These are phyloP conservation scores for Bombus terrestris DNA, from an alignment of 1,140 invertebrate genomes.

Conservation along the genomic window DNA sequence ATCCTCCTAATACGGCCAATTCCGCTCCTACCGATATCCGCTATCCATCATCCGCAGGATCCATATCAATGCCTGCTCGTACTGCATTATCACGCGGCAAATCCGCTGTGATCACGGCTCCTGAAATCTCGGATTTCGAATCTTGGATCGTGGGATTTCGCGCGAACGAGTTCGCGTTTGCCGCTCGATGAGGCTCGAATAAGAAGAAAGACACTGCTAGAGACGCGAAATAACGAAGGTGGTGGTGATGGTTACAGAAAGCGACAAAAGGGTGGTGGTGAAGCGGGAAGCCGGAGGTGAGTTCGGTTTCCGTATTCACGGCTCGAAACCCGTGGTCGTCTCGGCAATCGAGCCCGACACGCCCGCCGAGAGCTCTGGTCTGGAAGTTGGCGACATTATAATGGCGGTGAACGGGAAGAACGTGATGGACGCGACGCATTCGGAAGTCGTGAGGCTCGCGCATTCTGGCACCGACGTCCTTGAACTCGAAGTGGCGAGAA, in stretches of 20 bases:
- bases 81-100: not conserved
- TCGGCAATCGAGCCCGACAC: slow-evolving; percentile 96
- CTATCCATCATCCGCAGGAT: not conserved
- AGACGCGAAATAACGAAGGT: not conserved
- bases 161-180: not conserved
- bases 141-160: no score
- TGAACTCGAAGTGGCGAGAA: slow-evolving; percentile 93
- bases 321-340: slow-evolving; percentile 96
- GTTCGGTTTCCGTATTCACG: slow-evolving; percentile 97
- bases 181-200: not conserved
- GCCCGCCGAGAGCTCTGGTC: slow-evolving; percentile 93
- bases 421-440: slow-evolving; percentile 95
- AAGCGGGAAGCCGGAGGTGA: slow-evolving; percentile 91
- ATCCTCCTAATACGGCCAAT: not conserved
- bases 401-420: slow-evolving; percentile 94
- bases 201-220: accelerated
- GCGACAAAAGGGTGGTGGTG: slow-evolving; percentile 93
- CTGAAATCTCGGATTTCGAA: not conserved
- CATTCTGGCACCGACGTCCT: slow-evolving; percentile 93
- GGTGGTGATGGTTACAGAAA: slow-evolving; percentile 85
- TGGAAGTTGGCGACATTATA: slow-evolving; percentile 97
- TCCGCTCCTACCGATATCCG: no score
- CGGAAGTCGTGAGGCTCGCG: slow-evolving; percentile 96
- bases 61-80: not conserved
- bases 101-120: not conserved